Percentiles rank a stretch among this genome's conserved stretches.
These are phyloP conservation scores for Cheilosia variabilis DNA, from an alignment of 2,888 invertebrate genomes.

Conservation along the genomic window DNA sequence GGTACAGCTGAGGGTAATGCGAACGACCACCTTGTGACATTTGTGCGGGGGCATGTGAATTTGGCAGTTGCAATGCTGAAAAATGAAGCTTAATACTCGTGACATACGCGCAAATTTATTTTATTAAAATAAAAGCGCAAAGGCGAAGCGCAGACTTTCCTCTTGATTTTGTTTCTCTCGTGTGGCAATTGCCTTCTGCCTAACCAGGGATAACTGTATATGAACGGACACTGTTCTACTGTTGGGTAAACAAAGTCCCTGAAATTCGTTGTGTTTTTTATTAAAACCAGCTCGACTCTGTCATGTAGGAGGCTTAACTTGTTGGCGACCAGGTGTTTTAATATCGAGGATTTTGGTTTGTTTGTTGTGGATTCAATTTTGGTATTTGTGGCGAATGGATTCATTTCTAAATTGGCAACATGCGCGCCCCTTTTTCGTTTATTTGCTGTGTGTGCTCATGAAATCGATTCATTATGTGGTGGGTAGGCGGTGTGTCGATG, in stretches of 20 bases:
- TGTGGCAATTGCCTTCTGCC: neutral
- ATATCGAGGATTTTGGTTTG: conserved; percentile 40
- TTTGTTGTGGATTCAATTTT: conserved; percentile 41
- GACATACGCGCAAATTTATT: conserved; percentile 36
- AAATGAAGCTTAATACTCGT: conserved; percentile 44
- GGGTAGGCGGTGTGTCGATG: neutral
- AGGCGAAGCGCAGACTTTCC: neutral
- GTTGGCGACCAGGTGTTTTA: conserved; percentile 52
- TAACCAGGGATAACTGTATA: neutral
- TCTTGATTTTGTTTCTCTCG: neutral
- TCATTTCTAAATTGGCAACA: conserved; percentile 33
- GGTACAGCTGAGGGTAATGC: neutral
- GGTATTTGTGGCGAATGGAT: conserved; percentile 41
- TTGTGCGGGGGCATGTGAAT: conserved; percentile 10
- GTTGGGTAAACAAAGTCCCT: conserved; percentile 34
- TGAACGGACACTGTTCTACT: conserved; percentile 5
- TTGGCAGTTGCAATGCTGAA: conserved; percentile 38
- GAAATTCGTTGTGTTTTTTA: conserved; percentile 16
- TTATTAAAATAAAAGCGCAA: conserved; percentile 21
- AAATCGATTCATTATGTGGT: conserved; percentile 34
- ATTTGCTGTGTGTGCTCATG: neutral
- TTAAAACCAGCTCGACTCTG: conserved; percentile 28
- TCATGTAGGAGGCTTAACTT: conserved; percentile 21
- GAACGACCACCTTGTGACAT: conserved; percentile 15
- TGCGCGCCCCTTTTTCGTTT: neutral